Evolutionary conservation across 2,113 vertebrate species (phyloP), one percentile per base, ranked within the genome.

Genomic region (Cryptomyrus ogoouensis): DNA sequence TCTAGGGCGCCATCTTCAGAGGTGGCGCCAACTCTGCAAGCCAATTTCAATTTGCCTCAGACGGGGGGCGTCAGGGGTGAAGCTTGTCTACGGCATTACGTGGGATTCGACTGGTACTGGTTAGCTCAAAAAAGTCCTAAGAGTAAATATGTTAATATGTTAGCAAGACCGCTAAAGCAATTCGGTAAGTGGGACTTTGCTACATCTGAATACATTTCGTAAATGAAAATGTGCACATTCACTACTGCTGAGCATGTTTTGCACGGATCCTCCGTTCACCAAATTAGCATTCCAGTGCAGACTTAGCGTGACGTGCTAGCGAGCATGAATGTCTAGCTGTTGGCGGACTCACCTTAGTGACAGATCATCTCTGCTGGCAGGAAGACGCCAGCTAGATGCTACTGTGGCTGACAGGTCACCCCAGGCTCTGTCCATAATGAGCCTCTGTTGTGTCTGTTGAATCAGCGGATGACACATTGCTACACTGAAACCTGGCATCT

Each of bases 401-500:
- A 80, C 74, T 80, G 13, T 19, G 31, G 31, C 35, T 80, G 74
- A 80, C 74, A 42, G 74, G 74, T 80, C 74, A 80, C 35, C 31
- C 74, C 31, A n/a, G 74, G 74, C 35, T 80, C 74, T 19, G 74
- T 80, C 74, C 74, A 80, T 80, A 80, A 80, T 80, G 74, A 80
- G 74, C 35, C 74, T 80, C 74, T 80, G 74, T 80, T 80, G 74
- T 80, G 74, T 80, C 74, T 35, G 74, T 42, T 80, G 74, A 80
- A 42, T 80, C 74, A 42, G 74, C 6, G 35, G 74, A 80, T 80
- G 74, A 80, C 74, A 80, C 31, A 80, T 80, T 1, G 31, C 74
- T 80, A 80, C 17, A 42, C 74, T 80, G 74, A 15, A 42, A 12
- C 74, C 74, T 80, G 74, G 35, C 74, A 42, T 80, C 74, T 42